phyloP scores from a whole-genome alignment of 2,888 invertebrate species.

The Diloba caeruleocephala region DNA sequence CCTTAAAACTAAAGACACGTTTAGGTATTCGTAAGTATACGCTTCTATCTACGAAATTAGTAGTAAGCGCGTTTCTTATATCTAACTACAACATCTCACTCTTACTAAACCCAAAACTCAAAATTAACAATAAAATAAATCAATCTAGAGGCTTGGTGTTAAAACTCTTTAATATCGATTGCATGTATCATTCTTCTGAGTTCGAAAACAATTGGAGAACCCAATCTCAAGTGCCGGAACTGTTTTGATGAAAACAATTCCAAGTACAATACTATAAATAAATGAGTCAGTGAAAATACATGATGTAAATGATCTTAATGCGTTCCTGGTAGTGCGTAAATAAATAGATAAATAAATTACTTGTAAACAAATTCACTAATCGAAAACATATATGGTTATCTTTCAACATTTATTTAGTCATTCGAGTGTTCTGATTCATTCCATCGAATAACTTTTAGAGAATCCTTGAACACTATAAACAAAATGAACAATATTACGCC shows the following conservation, averaged over 20 bases:
- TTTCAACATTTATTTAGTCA: constrained; percentile 54
- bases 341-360: constrained; percentile 59
- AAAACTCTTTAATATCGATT: no score
- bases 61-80: neutral
- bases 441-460: constrained; percentile 19
- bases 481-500: constrained; percentile 20
- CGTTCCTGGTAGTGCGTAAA: constrained; percentile 53
- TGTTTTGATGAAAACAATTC: constrained; percentile 56
- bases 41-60: no score
- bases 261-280: constrained; percentile 49
- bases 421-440: constrained; percentile 18
- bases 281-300: constrained; percentile 57
- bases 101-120: neutral
- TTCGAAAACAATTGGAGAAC: constrained; percentile 16
- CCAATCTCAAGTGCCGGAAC: constrained; percentile 14
- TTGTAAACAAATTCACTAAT: constrained; percentile 53
- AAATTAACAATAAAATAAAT: neutral
- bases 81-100: neutral
- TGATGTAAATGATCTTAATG: constrained; percentile 48
- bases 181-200: no score
- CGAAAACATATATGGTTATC: constrained; percentile 50
- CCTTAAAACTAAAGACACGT: neutral
- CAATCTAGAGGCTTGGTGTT: no score
- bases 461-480: constrained; percentile 30
- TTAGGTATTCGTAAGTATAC: neutral